Percentiles rank a stretch among this genome's conserved stretches.
phyloP scores from a whole-genome alignment of 2,797 vertebrate genomes.

The Cyclura pinguis region DNA sequence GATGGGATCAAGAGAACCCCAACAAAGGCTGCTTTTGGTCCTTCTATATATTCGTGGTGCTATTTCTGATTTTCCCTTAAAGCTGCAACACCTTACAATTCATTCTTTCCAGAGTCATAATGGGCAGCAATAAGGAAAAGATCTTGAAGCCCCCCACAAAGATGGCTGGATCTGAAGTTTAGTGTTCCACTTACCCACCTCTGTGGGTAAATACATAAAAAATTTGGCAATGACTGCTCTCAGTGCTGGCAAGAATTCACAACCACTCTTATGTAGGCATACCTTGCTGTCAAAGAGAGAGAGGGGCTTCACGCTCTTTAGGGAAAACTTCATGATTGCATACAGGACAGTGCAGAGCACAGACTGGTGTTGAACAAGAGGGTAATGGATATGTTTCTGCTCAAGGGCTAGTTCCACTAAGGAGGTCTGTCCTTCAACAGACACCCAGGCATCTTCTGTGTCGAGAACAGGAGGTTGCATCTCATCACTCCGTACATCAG shows the following conservation, averaged over 20 bases:
- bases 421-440: slow-evolving; percentile 89
- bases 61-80: neutral
- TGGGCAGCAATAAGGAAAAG: neutral
- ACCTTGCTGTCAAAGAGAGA: slow-evolving; percentile 96
- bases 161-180: neutral
- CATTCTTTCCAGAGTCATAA: neutral
- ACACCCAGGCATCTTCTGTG: slow-evolving; percentile 91
- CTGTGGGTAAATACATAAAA: no score
- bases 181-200: neutral
- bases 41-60: neutral
- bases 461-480: slow-evolving; percentile 84
- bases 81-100: no score
- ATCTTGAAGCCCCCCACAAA: neutral
- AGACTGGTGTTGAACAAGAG: slow-evolving; percentile 94
- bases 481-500: slow-evolving; percentile 90
- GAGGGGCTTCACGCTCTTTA: slow-evolving; percentile 90
- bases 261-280: slow-evolving; percentile 19
- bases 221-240: neutral
- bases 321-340: slow-evolving; percentile 86
- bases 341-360: slow-evolving; percentile 89
- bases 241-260: accelerated
- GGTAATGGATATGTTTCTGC: slow-evolving; percentile 93
- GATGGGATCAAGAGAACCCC: neutral
- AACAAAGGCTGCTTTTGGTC: no score
- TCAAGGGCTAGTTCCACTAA: slow-evolving; percentile 95